Conservation (phyloP, 2,113 vertebrate genomes). For the Caranx ignobilis region DNA sequence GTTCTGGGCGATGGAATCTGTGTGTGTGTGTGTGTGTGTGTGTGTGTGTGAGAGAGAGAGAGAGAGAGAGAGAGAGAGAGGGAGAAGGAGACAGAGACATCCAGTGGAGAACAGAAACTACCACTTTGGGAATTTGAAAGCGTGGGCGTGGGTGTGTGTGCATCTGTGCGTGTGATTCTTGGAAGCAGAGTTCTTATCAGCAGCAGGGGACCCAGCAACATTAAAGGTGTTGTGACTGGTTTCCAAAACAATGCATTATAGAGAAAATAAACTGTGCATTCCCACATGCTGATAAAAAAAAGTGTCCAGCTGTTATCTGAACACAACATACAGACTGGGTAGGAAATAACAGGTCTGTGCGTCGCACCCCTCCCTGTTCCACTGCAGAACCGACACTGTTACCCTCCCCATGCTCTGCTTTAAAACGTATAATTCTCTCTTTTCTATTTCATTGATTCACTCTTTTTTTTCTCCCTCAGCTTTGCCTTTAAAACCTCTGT, state of each 20-base stretch:
- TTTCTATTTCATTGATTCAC: background rate
- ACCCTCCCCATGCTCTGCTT: slow-evolving; percentile 16
- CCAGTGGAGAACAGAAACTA: slow-evolving; percentile 27
- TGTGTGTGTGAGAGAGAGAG: background rate
- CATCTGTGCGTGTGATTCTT: slow-evolving; percentile 8
- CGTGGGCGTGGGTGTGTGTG: slow-evolving; percentile 8
- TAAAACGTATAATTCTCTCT: background rate
- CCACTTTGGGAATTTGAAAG: slow-evolving; percentile 28
- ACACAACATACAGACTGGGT: slow-evolving; percentile 30
- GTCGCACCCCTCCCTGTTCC: slow-evolving; percentile 44
- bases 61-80: background rate
- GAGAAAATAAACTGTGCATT: slow-evolving; percentile 63
- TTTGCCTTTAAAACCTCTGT: background rate
- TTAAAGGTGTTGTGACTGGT: slow-evolving; percentile 64
- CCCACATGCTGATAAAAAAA: slow-evolving; percentile 43
- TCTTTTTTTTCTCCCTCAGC: background rate
- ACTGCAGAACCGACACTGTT: background rate
- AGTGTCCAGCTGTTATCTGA: slow-evolving; percentile 50
- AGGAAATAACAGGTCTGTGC: slow-evolving; percentile 73
- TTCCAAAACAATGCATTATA: slow-evolving; percentile 68
- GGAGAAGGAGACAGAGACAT: background rate
- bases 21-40: background rate
- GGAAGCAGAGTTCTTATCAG: slow-evolving; percentile 58
- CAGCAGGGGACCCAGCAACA: slow-evolving; percentile 45
- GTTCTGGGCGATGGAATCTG: background rate